Conservation (phyloP, 2,888 invertebrate genomes). For the Lobophora halterata region DNA sequence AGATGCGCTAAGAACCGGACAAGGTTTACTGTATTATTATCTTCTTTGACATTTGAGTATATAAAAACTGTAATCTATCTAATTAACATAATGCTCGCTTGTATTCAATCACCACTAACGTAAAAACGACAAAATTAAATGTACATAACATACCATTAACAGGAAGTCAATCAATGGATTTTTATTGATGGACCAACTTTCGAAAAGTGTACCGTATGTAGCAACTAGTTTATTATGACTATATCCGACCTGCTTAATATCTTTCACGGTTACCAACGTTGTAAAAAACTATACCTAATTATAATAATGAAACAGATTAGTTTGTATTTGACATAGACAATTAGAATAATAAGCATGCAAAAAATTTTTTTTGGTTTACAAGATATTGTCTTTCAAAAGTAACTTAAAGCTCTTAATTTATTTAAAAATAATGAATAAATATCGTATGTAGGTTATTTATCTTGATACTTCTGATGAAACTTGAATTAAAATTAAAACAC, state of each 20-base stretch:
- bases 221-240: slow-evolving; percentile 40
- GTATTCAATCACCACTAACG: slow-evolving; percentile 30
- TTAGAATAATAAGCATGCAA: slow-evolving; percentile 2
- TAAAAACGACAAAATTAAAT: slow-evolving; percentile 25
- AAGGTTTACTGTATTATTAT: too few species aligned
- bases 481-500: too few species aligned
- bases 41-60: too few species aligned
- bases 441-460: too few species aligned
- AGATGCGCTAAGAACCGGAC: too few species aligned
- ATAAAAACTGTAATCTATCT: too few species aligned
- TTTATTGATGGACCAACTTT: slow-evolving; percentile 60
- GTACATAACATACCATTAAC: slow-evolving; percentile 37
- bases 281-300: slow-evolving; percentile 29
- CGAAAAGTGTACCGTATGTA: slow-evolving; percentile 46
- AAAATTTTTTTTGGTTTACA: too few species aligned
- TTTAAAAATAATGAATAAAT: too few species aligned
- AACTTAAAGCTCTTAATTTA: too few species aligned
- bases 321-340: slow-evolving; percentile 25
- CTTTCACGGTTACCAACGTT: slow-evolving; percentile 45
- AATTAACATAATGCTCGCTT: slow-evolving; percentile 1
- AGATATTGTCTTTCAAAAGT: too few species aligned
- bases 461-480: too few species aligned
- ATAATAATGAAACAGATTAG: slow-evolving; percentile 14
- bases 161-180: slow-evolving; percentile 65
- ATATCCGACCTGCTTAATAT: slow-evolving; percentile 31